Percentiles rank a stretch among this genome's conserved stretches.
These are phyloP conservation scores for Delphinus delphis DNA, from an alignment of 2,113 vertebrate species.

Conservation along the genomic window DNA sequence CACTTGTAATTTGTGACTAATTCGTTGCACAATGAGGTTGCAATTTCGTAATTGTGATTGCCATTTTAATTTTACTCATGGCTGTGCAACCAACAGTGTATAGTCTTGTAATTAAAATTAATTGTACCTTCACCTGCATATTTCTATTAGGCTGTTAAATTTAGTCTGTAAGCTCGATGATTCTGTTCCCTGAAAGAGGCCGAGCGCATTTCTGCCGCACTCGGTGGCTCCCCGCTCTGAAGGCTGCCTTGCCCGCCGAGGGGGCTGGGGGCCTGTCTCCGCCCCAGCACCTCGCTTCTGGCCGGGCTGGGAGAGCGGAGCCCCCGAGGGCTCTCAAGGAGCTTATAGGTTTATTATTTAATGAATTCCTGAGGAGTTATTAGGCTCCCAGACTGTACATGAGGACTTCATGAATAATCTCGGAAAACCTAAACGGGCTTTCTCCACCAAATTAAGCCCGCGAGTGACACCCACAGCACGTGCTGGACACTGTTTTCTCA, in stretches of 20 bases:
- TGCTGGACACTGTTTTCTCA: not conserved
- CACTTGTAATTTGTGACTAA: conserved; percentile 91
- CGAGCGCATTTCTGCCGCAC: conserved; percentile 82
- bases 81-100: conserved; percentile 92
- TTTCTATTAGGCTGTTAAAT: conserved; percentile 88
- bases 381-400: conserved; percentile 23
- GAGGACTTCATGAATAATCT: conserved; percentile 46
- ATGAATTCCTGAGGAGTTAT: not conserved
- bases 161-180: conserved; percentile 83
- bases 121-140: conserved; percentile 92
- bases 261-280: not conserved
- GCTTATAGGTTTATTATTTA: not conserved
- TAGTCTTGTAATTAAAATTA: conserved; percentile 96
- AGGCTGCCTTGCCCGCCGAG: not conserved
- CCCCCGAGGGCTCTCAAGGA: rapidly evolving
- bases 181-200: conserved; percentile 82
- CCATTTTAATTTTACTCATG: conserved; percentile 98
- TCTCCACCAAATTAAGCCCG: conserved; percentile 62
- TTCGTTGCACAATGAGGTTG: conserved; percentile 95
- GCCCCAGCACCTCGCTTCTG: not conserved
- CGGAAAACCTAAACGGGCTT: conserved; percentile 54
- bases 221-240: conserved; percentile 63
- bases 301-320: not conserved
- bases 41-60: conserved; percentile 98
- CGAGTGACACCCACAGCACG: not conserved